Base-by-base conservation (phyloP, 2,888 invertebrate species). In the Adela reaumurella region DNA sequence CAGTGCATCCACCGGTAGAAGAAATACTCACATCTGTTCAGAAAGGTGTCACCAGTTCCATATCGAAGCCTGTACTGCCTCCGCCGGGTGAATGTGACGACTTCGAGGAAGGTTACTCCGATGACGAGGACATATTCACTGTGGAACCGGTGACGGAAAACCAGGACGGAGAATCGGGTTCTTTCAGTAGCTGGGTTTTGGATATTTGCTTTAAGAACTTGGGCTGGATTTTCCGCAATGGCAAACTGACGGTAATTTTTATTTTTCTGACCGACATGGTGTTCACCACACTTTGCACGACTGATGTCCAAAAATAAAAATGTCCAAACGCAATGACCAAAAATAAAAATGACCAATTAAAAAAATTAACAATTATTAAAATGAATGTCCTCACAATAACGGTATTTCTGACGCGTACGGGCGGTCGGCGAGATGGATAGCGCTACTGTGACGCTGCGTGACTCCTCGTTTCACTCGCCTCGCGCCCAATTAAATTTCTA, bases 1-100 rank as follows among this genome's bases (percentile, higher is more conserved):
- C 86, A 0, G 69, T 83, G 0, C 84, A 87, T 50, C 86, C 88
- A 1, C 74, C 83, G 45, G 79, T 86, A 1, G 69, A 81, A 2
- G 89, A 90, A 72, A 83, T 88, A 44, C 63, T 81, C 1, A 76
- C 68, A 57, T 72, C 83, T n/a, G 68, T 86, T 54, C 77, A 81
- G 54, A 74, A 80, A 64, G 70, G 74, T 14, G 6, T 56, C 53
- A 52, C 52, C 50, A 47, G 17, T 18, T 17, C 24, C n/a, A 19
- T 18, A n/a, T 3, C 35, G 8, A 35, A 35, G 35, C 14, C 35
- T 14, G 3, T 3, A 19, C 8, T 14, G 3, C 8, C 35, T 14
- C 35, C 4, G n/a, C 35, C 8, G 19, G 67, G 68, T 46, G 68
- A 70, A 50, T 72, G 73, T 60, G 65, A 74, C 57, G 67, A 77